Conservation (phyloP, 2,797 vertebrate species). For the Rhinoraja longicauda region DNA sequence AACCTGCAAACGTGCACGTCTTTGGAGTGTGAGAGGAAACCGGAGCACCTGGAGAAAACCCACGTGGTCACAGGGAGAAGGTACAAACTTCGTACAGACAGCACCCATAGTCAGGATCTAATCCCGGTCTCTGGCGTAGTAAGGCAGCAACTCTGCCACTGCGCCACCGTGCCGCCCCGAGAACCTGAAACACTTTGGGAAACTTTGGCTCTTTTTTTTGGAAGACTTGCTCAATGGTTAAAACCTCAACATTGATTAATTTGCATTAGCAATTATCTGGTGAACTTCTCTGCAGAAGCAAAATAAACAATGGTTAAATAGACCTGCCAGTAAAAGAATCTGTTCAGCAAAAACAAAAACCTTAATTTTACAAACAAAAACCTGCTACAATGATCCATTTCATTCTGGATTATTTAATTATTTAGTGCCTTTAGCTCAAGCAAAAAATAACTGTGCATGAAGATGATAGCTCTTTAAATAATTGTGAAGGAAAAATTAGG, state of each 20-base stretch:
- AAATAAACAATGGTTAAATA: not conserved
- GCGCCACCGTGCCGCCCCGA: too few species aligned
- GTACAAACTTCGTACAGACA: too few species aligned
- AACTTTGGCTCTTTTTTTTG: not conserved
- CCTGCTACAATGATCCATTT: not conserved
- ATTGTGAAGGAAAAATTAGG: not conserved
- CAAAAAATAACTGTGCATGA: not conserved
- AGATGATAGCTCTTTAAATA: not conserved
- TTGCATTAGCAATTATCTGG: not conserved
- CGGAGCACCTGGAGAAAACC: too few species aligned
- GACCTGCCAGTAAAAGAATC: too few species aligned
- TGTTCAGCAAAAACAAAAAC: not conserved
- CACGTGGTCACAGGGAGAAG: too few species aligned
- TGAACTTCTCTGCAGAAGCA: not conserved
- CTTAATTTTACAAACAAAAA: not conserved
- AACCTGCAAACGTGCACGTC: too few species aligned
- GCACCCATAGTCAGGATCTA: too few species aligned
- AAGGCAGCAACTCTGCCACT: too few species aligned
- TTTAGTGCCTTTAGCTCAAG: not conserved
- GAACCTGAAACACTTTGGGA: not conserved
- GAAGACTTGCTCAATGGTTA: not conserved
- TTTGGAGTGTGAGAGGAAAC: too few species aligned
- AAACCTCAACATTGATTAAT: not conserved
- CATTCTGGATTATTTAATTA: not conserved
- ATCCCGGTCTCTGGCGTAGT: too few species aligned